Evolutionary conservation across 2,113 vertebrate genomes (phyloP).

Genomic region (Cariama cristata): DNA sequence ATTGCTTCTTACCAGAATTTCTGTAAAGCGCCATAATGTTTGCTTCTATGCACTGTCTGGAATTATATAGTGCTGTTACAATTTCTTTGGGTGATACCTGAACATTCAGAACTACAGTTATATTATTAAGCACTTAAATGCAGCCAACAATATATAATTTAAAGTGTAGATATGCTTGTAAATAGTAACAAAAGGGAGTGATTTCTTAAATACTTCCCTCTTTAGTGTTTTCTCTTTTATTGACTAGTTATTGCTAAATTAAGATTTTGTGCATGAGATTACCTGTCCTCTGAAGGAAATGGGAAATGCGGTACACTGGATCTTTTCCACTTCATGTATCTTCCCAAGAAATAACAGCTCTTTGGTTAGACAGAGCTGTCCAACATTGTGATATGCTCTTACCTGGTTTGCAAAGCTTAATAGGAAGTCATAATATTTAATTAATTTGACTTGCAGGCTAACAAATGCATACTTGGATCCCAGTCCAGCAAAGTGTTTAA

Average conservation of each 20-base stretch:
- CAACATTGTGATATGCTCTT: neutral
- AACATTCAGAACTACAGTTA: neutral
- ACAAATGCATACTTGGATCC: neutral
- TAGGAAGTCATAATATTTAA: neutral
- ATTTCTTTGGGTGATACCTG: neutral
- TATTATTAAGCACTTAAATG: neutral
- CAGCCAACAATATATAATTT: neutral
- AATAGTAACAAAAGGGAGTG: neutral
- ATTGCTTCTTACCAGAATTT: neutral
- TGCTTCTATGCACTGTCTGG: neutral
- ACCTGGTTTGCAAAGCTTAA: neutral
- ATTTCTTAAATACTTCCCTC: neutral
- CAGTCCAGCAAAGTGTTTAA: neutral
- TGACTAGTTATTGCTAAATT: neutral
- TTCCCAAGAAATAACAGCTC: neutral
- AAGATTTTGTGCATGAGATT: neutral
- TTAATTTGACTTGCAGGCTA: neutral
- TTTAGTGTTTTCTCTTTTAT: neutral
- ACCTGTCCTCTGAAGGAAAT: neutral
- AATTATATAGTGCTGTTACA: neutral
- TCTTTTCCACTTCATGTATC: neutral
- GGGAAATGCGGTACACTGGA: neutral
- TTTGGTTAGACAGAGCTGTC: neutral
- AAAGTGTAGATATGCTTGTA: neutral
- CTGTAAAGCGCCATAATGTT: neutral